Percentiles rank a stretch among this genome's conserved stretches.
Conservation (phyloP, 2,113 vertebrate genomes). For the Elephas maximus region DNA sequence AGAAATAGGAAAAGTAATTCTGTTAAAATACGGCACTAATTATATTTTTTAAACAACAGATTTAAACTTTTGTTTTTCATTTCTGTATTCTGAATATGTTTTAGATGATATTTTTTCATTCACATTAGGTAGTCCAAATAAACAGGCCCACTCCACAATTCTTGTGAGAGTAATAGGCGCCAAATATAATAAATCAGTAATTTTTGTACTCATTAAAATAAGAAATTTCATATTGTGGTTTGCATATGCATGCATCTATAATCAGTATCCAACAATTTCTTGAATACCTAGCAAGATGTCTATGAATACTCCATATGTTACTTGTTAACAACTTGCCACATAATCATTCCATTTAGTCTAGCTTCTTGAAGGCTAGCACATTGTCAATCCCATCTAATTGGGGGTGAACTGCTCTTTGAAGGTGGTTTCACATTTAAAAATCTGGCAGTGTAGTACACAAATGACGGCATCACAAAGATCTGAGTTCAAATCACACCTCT, state of each 20-base stretch:
- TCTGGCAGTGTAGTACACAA: neutral
- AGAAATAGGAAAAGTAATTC: conserved; percentile 63
- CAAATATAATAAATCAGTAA: conserved; percentile 52
- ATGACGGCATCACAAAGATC: neutral
- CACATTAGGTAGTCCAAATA: conserved; percentile 59
- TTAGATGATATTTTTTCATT: conserved; percentile 46
- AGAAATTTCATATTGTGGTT: conserved; percentile 61
- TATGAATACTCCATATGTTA: conserved; percentile 31
- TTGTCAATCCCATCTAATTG: neutral
- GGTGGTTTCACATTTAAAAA: neutral
- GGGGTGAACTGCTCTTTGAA: neutral
- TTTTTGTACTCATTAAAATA: conserved; percentile 57
- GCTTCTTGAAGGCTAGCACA: neutral
- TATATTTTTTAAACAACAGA: conserved; percentile 69
- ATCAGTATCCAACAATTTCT: conserved; percentile 57
- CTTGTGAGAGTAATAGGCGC: neutral
- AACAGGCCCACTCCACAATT: conserved; percentile 58
- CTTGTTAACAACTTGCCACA: conserved; percentile 36
- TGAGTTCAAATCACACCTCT: conserved; percentile 51
- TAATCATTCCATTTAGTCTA: conserved; percentile 27
- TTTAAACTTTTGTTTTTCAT: conserved; percentile 54
- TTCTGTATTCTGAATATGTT: conserved; percentile 35
- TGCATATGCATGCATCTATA: conserved; percentile 54
- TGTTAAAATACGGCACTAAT: conserved; percentile 63
- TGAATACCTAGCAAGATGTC: conserved; percentile 59